Evolutionary conservation across 2,113 vertebrate species (phyloP), one percentile per base, ranked within the genome.

Genomic region (Erythrolamprus reginae): DNA sequence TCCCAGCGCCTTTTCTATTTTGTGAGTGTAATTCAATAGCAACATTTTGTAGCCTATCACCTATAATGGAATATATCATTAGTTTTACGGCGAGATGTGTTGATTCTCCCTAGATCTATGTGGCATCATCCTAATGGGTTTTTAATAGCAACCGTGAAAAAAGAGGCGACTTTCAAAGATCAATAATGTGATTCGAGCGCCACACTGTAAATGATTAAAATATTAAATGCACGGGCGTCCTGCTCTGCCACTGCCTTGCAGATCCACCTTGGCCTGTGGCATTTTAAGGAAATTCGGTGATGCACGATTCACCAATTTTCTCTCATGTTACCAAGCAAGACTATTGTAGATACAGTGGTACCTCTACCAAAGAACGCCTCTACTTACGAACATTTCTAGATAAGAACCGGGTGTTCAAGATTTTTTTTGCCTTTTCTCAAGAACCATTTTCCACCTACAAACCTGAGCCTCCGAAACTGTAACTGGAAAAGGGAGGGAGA

Each of bases 11-110:
- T 65, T 93, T 95, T 61, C 93, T 94, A 77, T 89, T 89, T 93
- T 89, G 70, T n/a, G 52, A 94, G 94, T 96, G 95, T 93, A 94
- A 95, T 95, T 95, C 89, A 92, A 88, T 94, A 88, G 87, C 93
- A 92, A 89, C 94, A 95, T 95, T 95, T 95, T 51, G 10, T 90
- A 92, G 52, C 93, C 61, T 93, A 90, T 94, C 93, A 92, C 88
- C 95, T 90, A 95, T 94, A 95, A 90, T 92, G 89, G 93, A 91
- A 95, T 95, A 92, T 84, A 93, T 88, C 95, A 95, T 94, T 89
- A 93, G 84, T 84, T 91, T 95, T 94, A 94, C 94, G 90, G 91
- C 92, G 90, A 93, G 92, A 93, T 82, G 90, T 87, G 51, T 84
- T 48, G 24, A 56, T 92, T 94, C 94, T 95, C 89, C 45, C 52